Evolutionary conservation across 2,113 vertebrate species (phyloP), one percentile per base, ranked within the genome.

Genomic region (Hemibagrus wyckioides): DNA sequence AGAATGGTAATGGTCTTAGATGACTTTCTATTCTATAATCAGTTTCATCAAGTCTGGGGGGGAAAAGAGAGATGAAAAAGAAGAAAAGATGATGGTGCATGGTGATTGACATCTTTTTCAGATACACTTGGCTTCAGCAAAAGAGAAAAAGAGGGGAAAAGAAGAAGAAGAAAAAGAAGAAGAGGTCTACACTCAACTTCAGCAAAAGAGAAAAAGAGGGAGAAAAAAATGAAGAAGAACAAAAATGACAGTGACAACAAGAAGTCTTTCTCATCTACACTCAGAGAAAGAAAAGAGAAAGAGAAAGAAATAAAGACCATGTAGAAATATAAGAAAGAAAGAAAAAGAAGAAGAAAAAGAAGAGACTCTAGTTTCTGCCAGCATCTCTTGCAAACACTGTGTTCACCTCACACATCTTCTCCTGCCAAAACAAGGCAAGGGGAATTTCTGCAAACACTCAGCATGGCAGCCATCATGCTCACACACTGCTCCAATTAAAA

Each of bases 361-460:
- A 75, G 9, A 75, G 69, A 65, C 1, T 21, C 48, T n/a, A 61
- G 33, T 39, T 67, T 81, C 48, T 36, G 25, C 52, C 77, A 77
- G 75, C 57, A 73, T 69, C 30, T 52, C 41, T 54, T 9, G 52
- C 41, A 56, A 89, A 88, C 80, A 80, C 39, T 85, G 52, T 86
- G 56, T 87, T 76, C 79, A 87, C 71, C 73, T 91, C 76, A 87
- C 39, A 86, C 63, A 54, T 87, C 56, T 82, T 69, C 0, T 88
- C 85, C 65, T 89, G 91, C 69, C 93, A 93, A 91, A 89, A 85
- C 92, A 89, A 92, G 89, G 88, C 83, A 65, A 90, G 88, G 44
- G 73, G 84, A 90, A 88, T 86, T 85, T 88, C 82, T 86, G 84
- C 77, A 61, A 88, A 85, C 88, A 88, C 86, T 86, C 86, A 87